These are phyloP conservation scores for Acanthornis magna DNA, from an alignment of 2,797 vertebrate species.

Conservation along the genomic window DNA sequence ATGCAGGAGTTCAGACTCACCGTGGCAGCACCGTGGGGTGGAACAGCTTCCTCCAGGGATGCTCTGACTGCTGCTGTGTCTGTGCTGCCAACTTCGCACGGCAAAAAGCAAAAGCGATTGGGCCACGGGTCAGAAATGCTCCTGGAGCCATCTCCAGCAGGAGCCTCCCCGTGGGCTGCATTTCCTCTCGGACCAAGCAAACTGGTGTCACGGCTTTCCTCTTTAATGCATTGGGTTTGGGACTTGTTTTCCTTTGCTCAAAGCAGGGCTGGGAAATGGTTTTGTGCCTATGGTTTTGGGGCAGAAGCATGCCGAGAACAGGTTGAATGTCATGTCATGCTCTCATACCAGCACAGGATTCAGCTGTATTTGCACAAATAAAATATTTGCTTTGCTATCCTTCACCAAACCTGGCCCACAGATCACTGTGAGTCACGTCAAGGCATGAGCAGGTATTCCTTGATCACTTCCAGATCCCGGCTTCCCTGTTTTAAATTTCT, in stretches of 20 bases:
- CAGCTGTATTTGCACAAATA: neutral
- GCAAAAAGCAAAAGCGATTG: neutral
- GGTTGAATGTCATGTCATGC: fast-evolving
- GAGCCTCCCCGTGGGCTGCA: neutral
- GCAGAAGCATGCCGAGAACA: neutral
- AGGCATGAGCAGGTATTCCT: neutral
- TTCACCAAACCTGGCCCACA: neutral
- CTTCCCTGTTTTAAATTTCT: neutral
- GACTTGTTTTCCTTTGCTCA: neutral
- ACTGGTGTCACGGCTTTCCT: neutral
- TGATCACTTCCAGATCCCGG: neutral
- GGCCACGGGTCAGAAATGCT: neutral
- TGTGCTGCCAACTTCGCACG: neutral
- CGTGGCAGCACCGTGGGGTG: neutral
- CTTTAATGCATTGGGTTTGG: neutral
- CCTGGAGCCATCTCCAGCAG: neutral
- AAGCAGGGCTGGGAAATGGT: neutral
- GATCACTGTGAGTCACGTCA: neutral
- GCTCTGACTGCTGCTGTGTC: neutral
- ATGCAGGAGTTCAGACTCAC: neutral
- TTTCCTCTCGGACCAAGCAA: neutral
- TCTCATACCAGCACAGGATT: neutral
- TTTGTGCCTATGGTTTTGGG: neutral
- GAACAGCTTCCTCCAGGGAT: neutral
- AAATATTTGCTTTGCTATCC: neutral